phyloP scores from a whole-genome alignment of 2,797 vertebrate genomes.

The Gambelia wislizenii region DNA sequence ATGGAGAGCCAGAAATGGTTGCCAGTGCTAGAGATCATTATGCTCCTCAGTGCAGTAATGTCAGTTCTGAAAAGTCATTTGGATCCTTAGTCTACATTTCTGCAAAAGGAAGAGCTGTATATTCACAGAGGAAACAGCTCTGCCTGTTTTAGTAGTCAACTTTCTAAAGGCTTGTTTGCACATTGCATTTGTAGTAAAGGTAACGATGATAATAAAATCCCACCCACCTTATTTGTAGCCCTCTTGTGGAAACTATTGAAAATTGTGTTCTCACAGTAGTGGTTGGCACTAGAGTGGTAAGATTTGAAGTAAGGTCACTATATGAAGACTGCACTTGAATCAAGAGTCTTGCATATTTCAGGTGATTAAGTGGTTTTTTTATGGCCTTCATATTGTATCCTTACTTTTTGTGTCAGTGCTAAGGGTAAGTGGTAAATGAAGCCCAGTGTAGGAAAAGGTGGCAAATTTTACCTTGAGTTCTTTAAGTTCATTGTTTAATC shows the following conservation, averaged over 20 bases:
- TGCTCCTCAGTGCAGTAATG: not conserved
- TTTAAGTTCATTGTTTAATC: not conserved
- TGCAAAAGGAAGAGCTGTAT: not conserved
- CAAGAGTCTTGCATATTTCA: not conserved
- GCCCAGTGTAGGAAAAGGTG: not conserved
- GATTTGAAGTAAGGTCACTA: not conserved
- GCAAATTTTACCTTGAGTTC: not conserved
- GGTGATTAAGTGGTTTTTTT: too few species aligned
- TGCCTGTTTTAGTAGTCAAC: not conserved
- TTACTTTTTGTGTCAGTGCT: not conserved
- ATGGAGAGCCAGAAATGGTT: not conserved
- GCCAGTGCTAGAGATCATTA: not conserved
- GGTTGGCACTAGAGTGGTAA: not conserved
- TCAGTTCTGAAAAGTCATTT: not conserved
- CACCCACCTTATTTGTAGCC: not conserved
- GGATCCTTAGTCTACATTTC: not conserved
- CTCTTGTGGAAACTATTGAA: not conserved
- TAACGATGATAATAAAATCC: not conserved
- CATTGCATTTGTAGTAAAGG: not conserved
- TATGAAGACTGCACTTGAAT: not conserved
- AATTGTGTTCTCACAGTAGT: not conserved
- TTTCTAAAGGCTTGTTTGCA: not conserved
- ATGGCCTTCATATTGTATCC: not conserved
- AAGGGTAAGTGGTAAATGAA: not conserved
- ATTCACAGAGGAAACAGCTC: not conserved